Base-by-base conservation (phyloP, 2,113 vertebrate genomes). In the Oryzias curvinotus region DNA sequence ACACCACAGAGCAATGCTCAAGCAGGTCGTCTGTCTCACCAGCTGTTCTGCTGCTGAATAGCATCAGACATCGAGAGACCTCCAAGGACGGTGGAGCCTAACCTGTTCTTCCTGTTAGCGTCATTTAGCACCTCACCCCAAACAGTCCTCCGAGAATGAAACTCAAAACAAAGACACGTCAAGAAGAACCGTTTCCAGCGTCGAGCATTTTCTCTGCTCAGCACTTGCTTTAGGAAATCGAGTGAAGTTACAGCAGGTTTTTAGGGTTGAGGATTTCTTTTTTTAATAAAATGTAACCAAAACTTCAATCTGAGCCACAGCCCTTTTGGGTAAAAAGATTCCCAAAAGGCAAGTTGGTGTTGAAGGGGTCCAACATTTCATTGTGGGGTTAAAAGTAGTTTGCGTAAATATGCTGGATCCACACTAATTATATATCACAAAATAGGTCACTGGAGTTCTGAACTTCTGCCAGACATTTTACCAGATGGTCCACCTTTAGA, bases 31-130 rank as follows among this genome's bases (percentile, higher is more conserved):
- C 7, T 54, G 26, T 42, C 36, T 71, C 15, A 26, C 30, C 45
- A 48, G 13, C 57, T 57, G 47, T 44, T 21, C 44, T 7, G 14
- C 42, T 8, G 3, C 16, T 25, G 42, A 43, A 52, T 15, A 65
- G 23, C 17, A 12, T 28, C 16, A 42, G 19, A 21, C 25, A 36
- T 21, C 41, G 25, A 7, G 18, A 71, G 26, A 25, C 43, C 30
- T 28, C 42, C 46, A 44, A 53, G 21, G 46, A 48, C 43, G 44
- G 50, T n/a, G 14, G 48, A 64, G 63, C 50, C 36, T 71, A 88
- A 91, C 90, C 77, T 66, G 90, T 85, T 87, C 64, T 79, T 78
- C 85, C 61, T 17, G 88, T 84, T 84, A 17, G 73, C 55, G 68
- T 73, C 63, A 48, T 28, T 70, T 17, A 19, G 4, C 43, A 14